Conservation (phyloP, 2,888 invertebrate species). For the Caenorhabditis imperialis region DNA sequence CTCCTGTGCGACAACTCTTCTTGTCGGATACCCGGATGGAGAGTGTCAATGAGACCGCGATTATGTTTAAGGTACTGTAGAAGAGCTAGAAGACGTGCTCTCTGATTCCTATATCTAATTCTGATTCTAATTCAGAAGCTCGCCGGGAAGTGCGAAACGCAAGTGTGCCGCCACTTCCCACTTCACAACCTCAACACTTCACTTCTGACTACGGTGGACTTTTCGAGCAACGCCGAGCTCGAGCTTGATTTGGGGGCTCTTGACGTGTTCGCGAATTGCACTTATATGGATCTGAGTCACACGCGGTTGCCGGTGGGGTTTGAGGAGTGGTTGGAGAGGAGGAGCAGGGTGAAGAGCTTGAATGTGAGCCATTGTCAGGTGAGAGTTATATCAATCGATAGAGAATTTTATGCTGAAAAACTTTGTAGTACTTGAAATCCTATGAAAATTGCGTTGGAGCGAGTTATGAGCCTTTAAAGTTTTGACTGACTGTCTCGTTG, state of each 20-base stretch:
- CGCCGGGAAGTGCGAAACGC: constrained; percentile 37
- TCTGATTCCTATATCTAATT: not conserved
- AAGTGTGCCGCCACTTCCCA: constrained; percentile 42
- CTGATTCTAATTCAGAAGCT: constrained; percentile 29
- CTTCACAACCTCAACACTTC: constrained; percentile 45
- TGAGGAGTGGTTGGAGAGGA: constrained; percentile 59
- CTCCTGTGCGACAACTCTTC: constrained; percentile 65
- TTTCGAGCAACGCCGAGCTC: constrained; percentile 64
- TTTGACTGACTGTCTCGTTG: too few species aligned
- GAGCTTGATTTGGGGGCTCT: constrained; percentile 58
- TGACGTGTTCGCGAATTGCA: constrained; percentile 54
- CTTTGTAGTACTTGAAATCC: too few species aligned
- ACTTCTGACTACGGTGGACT: constrained; percentile 62
- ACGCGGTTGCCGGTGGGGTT: constrained; percentile 53
- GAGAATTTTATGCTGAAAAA: too few species aligned
- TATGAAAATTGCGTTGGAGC: too few species aligned
- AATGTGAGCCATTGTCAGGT: constrained; percentile 63
- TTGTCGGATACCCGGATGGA: constrained; percentile 63
- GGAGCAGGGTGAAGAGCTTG: constrained; percentile 53
- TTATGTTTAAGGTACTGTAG: constrained; percentile 59
- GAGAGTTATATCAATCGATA: too few species aligned
- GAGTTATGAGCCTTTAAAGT: too few species aligned
- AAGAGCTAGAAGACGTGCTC: too few species aligned
- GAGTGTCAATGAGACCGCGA: constrained; percentile 59
- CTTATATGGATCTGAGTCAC: constrained; percentile 56